Percentiles rank a stretch among this genome's conserved stretches.
Evolutionary conservation across 2,113 vertebrate species (phyloP).

Genomic region (Harpagus bidentatus): DNA sequence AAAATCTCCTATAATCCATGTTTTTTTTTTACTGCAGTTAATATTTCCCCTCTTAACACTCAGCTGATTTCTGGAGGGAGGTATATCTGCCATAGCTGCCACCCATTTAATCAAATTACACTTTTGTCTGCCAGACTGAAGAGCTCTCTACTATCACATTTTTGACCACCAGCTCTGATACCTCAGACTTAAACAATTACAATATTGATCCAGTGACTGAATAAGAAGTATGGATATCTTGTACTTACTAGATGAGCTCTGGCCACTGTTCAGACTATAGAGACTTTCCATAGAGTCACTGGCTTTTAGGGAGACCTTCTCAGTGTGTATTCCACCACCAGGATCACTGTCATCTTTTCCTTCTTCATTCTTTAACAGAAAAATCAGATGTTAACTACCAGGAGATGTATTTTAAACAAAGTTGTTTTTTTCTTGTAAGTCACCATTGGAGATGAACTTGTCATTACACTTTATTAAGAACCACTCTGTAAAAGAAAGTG

Average conservation of each 20-base stretch:
- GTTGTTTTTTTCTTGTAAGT: not conserved
- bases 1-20: not conserved
- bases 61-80: not conserved
- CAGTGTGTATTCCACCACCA: slow-evolving; percentile 48
- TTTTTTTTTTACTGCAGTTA: not conserved
- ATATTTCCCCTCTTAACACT: not conserved
- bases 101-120: not conserved
- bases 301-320: slow-evolving; percentile 68
- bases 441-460: not conserved
- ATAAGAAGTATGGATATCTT: not conserved
- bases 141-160: not conserved
- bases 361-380: slow-evolving; percentile 73
- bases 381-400: not conserved
- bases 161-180: slow-evolving; percentile 2
- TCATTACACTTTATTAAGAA: not conserved
- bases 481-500: not conserved
- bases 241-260: slow-evolving; percentile 91
- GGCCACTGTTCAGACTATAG: slow-evolving; percentile 83
- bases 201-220: not conserved
- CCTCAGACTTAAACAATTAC: not conserved
- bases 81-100: not conserved
- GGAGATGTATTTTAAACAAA: not conserved
- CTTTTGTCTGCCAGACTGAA: not conserved
- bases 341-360: slow-evolving; percentile 63
- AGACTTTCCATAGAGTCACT: slow-evolving; percentile 89